Evolutionary conservation across 1,140 invertebrate species (phyloP), one percentile per base, ranked within the genome.

Genomic region (Caenorhabditis brenneri): DNA sequence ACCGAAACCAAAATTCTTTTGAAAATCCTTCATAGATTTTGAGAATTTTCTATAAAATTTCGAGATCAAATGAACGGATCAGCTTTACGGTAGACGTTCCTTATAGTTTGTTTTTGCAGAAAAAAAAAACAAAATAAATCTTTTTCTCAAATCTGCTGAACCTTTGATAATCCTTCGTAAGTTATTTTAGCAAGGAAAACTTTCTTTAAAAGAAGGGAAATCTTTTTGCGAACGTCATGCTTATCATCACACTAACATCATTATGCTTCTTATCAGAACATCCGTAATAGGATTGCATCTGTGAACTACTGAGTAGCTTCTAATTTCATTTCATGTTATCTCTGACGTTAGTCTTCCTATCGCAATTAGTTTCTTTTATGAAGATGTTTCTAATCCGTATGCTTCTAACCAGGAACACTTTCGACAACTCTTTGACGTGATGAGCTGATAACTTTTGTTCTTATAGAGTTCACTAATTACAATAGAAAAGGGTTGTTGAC

Each of bases 241-340:
- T 55, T 16, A 55, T 29, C 22, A 55, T 29, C 27, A n/a, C n/a
- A 55, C 7, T 55, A 27, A 55, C 53, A 55, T 55, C 53, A 55
- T 29, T 29, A 27, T 27, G 22, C n/a, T 19, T 27, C 16, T 19
- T 55, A n/a, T 19, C 33, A 60, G 58, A 60, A 33, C 58, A 33
- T 33, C 58, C 58, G 58, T 60, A 33, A 60, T 60, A 60, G 58
- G 58, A 60, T 60, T 60, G 58, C 58, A 60, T 60, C 58, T 60
- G 31, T 60, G 58, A 55, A 55, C 51, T 55, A 27, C n/a, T 7
- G 22, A 27, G 51, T 19, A 55, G n/a, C 5, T 16, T 7, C 15
- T 31, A 65, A 65, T 6, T 19, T 65, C 24, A 36, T 36, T 33
- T 33, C 58, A n/a, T 58, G 24, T 36, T 36, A 65, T 65, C 58